Conservation (phyloP, 2,113 vertebrate genomes). For the Charina bottae region DNA sequence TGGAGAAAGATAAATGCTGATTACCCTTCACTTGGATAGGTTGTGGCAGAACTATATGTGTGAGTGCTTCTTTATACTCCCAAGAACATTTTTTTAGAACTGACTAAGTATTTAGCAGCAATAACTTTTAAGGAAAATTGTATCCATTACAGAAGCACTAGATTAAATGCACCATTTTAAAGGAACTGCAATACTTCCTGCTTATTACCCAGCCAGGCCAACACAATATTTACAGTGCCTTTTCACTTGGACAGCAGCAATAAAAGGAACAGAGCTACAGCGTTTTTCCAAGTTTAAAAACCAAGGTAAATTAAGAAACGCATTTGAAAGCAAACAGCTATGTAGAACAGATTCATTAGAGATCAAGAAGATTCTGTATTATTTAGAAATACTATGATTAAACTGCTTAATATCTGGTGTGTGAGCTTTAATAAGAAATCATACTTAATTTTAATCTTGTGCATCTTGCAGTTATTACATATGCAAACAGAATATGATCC, state of each 20-base stretch:
- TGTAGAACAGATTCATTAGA: conserved; percentile 5
- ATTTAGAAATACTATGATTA: conserved; percentile 41
- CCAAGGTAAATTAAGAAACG: background rate
- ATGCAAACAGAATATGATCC: conserved; percentile 54
- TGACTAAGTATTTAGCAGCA: conserved; percentile 45
- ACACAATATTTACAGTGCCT: conserved; percentile 39
- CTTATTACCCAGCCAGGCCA: conserved; percentile 48
- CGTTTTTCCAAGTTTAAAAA: conserved; percentile 13
- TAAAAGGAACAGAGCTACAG: conserved; percentile 38
- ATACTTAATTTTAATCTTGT: conserved; percentile 54
- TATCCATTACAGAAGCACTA: background rate
- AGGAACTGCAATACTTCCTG: conserved; percentile 49
- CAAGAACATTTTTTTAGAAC: conserved; percentile 28
- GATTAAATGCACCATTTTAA: conserved; percentile 10
- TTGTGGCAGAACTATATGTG: background rate
- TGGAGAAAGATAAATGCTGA: conserved; percentile 48
- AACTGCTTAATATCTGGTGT: conserved; percentile 61
- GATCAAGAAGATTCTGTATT: conserved; percentile 38
- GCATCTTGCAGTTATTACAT: conserved; percentile 49
- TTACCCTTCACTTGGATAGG: conserved; percentile 41
- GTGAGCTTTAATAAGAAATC: conserved; percentile 57
- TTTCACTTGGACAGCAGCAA: background rate
- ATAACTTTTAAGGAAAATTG: background rate
- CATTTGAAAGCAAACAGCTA: conserved; percentile 15
- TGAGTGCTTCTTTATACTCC: conserved; percentile 46